Conservation (phyloP, 2,888 invertebrate species). For the Dione juno region DNA sequence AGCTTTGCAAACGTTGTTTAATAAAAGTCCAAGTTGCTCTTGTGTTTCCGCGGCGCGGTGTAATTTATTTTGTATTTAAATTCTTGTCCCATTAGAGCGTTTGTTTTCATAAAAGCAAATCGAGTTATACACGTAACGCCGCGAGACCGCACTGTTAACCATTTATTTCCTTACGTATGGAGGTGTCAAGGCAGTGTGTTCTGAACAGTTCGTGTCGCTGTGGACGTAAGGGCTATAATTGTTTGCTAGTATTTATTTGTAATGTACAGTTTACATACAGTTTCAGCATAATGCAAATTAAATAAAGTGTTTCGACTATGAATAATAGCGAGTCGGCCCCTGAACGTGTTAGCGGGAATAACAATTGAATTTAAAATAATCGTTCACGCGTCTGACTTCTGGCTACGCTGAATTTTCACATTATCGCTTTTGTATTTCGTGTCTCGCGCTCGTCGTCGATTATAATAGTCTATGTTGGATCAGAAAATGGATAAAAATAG, state of each 20-base stretch:
- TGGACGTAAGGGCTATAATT: slow-evolving; percentile 24
- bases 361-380: slow-evolving; percentile 46
- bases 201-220: slow-evolving; percentile 13
- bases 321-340: slow-evolving; percentile 57
- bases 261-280: slow-evolving; percentile 44
- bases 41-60: slow-evolving; percentile 41
- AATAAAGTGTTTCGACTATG: slow-evolving; percentile 74
- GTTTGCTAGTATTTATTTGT: slow-evolving; percentile 31
- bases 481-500: not conserved
- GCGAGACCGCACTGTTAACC: slow-evolving; percentile 66
- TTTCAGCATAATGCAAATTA: slow-evolving; percentile 76
- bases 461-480: not conserved
- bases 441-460: slow-evolving; percentile 11
- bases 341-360: slow-evolving; percentile 46
- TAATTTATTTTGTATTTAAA: slow-evolving; percentile 73
- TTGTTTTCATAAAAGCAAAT: slow-evolving; percentile 76
- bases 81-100: slow-evolving; percentile 68
- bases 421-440: slow-evolving; percentile 15
- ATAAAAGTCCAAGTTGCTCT: slow-evolving; percentile 45
- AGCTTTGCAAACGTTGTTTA: slow-evolving; percentile 41
- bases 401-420: slow-evolving; percentile 36
- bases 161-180: slow-evolving; percentile 71
- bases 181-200: slow-evolving; percentile 49
- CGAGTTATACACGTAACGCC: slow-evolving; percentile 74
- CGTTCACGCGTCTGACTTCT: slow-evolving; percentile 52